Conservation (phyloP, 37 sponge, comb jelly and placozoan species). For the Geodia barretti region DNA sequence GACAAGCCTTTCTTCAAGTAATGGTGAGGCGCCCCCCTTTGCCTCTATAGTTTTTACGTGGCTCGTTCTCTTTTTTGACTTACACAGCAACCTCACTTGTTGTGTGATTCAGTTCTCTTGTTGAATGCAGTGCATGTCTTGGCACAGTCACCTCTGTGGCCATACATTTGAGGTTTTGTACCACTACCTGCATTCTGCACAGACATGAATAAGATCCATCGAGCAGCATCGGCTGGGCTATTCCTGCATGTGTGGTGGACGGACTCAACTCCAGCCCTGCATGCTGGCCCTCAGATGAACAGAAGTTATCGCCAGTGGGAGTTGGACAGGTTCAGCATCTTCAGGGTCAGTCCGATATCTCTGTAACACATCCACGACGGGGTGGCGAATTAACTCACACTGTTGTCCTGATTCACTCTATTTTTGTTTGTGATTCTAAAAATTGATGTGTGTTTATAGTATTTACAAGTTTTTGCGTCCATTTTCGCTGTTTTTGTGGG, state of each 20-base stretch:
- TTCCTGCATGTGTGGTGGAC: constrained; percentile 72
- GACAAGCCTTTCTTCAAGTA: constrained; percentile 60
- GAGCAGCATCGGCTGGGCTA: constrained; percentile 5
- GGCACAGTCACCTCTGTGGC: no score
- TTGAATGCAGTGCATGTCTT: no score
- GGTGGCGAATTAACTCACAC: no score
- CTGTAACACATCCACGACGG: constrained; percentile 70
- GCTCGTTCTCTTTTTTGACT: not conserved
- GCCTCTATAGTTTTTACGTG: not conserved
- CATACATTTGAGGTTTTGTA: no score
- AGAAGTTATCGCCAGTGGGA: constrained; percentile 40
- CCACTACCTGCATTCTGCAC: no score
- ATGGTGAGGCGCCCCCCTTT: constrained; percentile 15
- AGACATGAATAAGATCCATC: constrained; percentile 69
- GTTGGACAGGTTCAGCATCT: constrained; percentile 49
- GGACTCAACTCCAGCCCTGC: constrained; percentile 58
- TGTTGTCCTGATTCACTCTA: no score
- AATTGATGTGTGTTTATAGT: no score
- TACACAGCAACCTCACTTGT: not conserved
- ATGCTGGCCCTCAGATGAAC: constrained; percentile 84
- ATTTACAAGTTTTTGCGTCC: no score
- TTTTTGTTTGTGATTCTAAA: no score
- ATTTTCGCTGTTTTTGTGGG: no score
- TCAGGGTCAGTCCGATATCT: constrained; percentile 59
- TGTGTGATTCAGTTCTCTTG: not conserved